phyloP scores from a whole-genome alignment of 2,113 vertebrate genomes.

The Marmota monax region DNA sequence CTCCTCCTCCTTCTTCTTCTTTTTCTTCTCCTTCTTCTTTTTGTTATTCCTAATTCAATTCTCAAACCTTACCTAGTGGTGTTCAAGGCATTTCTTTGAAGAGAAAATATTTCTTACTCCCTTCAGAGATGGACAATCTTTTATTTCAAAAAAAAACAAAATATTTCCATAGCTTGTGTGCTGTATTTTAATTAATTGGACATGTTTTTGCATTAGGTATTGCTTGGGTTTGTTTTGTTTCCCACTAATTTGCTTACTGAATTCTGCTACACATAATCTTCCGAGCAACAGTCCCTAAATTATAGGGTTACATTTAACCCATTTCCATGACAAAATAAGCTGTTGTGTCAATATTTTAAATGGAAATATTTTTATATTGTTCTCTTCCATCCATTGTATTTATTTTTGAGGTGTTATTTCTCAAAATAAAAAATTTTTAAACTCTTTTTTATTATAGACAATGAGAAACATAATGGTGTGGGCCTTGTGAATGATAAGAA shows the following conservation, averaged over 20 bases:
- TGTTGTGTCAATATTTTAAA: background rate
- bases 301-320: background rate
- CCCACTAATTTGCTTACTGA: background rate
- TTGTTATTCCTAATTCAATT: background rate
- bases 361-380: background rate
- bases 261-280: background rate
- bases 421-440: background rate
- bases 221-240: background rate
- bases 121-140: background rate
- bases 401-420: slow-evolving; percentile 10
- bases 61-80: background rate
- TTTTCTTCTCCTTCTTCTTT: background rate
- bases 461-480: background rate
- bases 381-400: background rate
- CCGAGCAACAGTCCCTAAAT: background rate
- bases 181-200: background rate
- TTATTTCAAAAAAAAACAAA: slow-evolving; percentile 34
- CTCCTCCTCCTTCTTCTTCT: too few relatives aligned
- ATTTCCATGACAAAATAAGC: slow-evolving; percentile 14
- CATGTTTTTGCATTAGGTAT: background rate
- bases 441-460: background rate
- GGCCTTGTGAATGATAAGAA: background rate
- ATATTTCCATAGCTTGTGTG: background rate
- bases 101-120: background rate
- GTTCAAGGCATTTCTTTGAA: background rate